Percentiles rank a stretch among this genome's conserved stretches.
These are phyloP conservation scores for Buteo buteo DNA, from an alignment of 2,113 vertebrate species.

Conservation along the genomic window DNA sequence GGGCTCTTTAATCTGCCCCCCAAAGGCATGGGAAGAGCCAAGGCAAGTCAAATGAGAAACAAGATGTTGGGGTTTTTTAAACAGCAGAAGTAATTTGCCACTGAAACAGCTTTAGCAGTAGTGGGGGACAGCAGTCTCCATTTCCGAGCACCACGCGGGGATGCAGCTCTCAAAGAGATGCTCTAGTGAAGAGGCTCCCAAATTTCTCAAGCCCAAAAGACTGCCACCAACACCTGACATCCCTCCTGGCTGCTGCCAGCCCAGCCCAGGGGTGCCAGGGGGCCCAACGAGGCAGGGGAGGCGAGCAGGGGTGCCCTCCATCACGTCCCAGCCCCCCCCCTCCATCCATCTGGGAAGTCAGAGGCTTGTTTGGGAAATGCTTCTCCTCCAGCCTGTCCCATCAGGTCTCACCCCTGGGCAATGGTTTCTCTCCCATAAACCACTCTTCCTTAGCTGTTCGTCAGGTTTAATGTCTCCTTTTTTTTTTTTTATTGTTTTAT, in stretches of 20 bases:
- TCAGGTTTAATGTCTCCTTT: not conserved
- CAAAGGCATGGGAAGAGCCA: not conserved
- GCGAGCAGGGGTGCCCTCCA: not conserved
- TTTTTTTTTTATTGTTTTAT: not conserved
- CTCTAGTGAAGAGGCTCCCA: not conserved
- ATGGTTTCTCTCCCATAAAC: not conserved
- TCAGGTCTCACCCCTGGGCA: not conserved
- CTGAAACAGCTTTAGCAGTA: not conserved
- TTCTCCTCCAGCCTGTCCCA: not conserved
- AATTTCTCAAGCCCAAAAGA: not conserved
- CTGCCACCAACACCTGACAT: not conserved
- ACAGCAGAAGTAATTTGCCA: not conserved
- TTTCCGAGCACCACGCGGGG: not conserved
- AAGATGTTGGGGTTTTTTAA: not conserved
- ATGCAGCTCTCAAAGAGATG: not conserved
- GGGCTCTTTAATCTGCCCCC: not conserved
- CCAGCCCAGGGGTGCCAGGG: not conserved
- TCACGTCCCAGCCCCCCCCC: not conserved
- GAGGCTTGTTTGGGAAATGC: not conserved
- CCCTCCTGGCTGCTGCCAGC: not conserved
- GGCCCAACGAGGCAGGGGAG: accelerated
- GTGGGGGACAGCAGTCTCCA: not conserved
- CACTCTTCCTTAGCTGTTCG: not conserved
- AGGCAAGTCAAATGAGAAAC: not conserved
- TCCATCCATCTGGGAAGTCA: not conserved